Evolutionary conservation across 1,140 invertebrate species (phyloP).

Genomic region (Aphidius ervi): DNA sequence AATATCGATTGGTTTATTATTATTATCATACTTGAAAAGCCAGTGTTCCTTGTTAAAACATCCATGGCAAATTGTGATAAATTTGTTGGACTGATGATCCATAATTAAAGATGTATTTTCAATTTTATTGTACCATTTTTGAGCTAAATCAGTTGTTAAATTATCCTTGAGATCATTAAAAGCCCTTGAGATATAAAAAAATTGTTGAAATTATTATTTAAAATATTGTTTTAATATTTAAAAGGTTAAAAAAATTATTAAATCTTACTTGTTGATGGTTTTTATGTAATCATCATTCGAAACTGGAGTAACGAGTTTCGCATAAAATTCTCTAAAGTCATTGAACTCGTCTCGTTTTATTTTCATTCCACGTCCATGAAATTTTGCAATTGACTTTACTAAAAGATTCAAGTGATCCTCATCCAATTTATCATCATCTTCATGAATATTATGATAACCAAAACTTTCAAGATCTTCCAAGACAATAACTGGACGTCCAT

Average conservation of each 20-base stretch:
- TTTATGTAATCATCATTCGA: constrained; percentile 6
- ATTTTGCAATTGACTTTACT: constrained; percentile 31
- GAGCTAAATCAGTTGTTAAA: constrained; percentile 1
- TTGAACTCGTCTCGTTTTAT: constrained; percentile 28
- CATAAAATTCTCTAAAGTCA: constrained; percentile 33
- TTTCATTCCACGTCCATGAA: constrained; percentile 37
- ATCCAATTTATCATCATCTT: constrained; percentile 25
- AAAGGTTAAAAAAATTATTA: neutral
- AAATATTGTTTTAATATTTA: neutral
- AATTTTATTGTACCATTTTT: constrained; percentile 16
- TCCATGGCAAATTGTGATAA: constrained; percentile 40
- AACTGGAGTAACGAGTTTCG: constrained; percentile 25
- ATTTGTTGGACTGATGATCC: constrained; percentile 18
- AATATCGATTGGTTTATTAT: constrained; percentile 29
- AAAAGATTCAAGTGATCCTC: constrained; percentile 34
- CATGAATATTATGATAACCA: constrained; percentile 26
- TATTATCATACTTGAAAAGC: constrained; percentile 36
- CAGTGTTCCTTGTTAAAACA: constrained; percentile 37
- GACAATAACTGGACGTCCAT: constrained; percentile 39
- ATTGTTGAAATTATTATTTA: neutral
- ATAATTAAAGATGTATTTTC: constrained; percentile 7
- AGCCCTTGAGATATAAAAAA: constrained; percentile 4
- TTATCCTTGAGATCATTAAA: no score
- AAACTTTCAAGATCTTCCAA: constrained; percentile 37
- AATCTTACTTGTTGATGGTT: constrained; percentile 21